A percentile compares a stretch with the other conserved stretches of the same genome.
phyloP scores from a whole-genome alignment of 2,113 vertebrate species.

The Phocoena phocoena region DNA sequence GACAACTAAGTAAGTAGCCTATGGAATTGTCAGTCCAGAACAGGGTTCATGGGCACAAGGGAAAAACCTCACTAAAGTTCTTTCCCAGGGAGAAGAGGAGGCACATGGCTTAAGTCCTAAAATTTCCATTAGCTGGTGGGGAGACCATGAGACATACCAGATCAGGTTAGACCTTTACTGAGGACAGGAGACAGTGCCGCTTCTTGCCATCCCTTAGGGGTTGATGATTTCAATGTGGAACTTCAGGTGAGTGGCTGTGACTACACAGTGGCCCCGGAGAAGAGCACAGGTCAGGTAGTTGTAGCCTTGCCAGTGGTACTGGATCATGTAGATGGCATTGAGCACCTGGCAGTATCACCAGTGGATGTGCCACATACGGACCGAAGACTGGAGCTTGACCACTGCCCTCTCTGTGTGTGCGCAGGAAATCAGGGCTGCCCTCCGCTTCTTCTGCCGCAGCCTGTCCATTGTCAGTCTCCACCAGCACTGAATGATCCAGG shows the following conservation, averaged over 20 bases:
- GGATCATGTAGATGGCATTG: constrained; percentile 47
- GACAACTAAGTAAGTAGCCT: not conserved
- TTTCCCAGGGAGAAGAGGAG: not conserved
- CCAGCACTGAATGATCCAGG: constrained; percentile 70
- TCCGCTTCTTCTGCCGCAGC: not conserved
- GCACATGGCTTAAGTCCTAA: not conserved
- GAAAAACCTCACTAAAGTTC: not conserved
- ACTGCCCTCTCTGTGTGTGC: not conserved
- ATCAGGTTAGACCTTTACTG: constrained; percentile 45
- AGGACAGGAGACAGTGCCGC: not conserved
- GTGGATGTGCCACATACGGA: constrained; percentile 66
- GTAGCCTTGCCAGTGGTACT: constrained; percentile 60
- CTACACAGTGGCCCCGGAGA: constrained; percentile 59
- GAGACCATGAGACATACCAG: not conserved
- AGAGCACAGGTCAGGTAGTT: constrained; percentile 45
- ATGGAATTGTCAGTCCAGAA: not conserved
- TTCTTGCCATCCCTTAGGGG: not conserved
- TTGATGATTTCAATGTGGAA: constrained; percentile 69
- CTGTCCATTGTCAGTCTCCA: not conserved
- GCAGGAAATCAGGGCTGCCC: not conserved
- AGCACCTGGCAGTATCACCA: constrained; percentile 74
- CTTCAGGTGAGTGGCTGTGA: constrained; percentile 71
- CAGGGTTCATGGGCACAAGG: not conserved
- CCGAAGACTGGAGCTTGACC: constrained; percentile 66
- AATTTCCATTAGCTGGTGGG: not conserved